Conservation (phyloP, 1,140 invertebrate genomes). For the Drosophila melanogaster region DNA sequence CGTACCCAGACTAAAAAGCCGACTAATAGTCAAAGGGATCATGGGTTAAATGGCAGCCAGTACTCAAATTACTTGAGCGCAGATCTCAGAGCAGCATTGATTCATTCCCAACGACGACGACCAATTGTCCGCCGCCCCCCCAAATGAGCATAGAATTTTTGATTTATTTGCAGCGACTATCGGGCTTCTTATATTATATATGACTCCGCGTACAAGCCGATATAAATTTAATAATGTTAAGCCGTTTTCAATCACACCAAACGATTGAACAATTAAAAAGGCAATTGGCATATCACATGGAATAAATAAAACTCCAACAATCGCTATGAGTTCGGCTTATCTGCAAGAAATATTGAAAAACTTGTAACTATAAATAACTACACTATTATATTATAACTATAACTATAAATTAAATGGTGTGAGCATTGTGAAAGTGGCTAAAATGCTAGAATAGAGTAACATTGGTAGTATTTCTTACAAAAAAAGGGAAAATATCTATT, state of each 20-base stretch:
- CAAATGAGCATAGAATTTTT: constrained; percentile 29
- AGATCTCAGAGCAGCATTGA: constrained; percentile 56
- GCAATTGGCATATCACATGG: constrained; percentile 77
- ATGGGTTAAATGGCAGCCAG: constrained; percentile 48
- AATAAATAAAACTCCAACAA: constrained; percentile 54
- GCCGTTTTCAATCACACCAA: constrained; percentile 81
- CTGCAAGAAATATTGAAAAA: constrained; percentile 27
- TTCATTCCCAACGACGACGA: constrained; percentile 47
- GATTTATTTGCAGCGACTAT: constrained; percentile 46
- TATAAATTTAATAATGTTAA: constrained; percentile 78
- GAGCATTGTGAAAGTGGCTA: neutral
- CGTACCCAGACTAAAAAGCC: constrained; percentile 33
- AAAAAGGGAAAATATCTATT: too few relatives aligned
- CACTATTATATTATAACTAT: too few relatives aligned
- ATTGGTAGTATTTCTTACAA: neutral
- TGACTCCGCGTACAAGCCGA: constrained; percentile 31
- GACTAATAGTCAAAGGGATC: constrained; percentile 48
- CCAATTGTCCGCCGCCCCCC: neutral
- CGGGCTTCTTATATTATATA: constrained; percentile 20
- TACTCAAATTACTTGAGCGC: constrained; percentile 69
- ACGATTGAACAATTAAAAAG: constrained; percentile 80
- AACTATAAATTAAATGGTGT: constrained; percentile 17
- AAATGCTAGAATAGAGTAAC: neutral
- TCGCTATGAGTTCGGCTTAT: constrained; percentile 42
- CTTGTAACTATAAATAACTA: constrained; percentile 35